Conservation (phyloP, 1,140 invertebrate genomes). For the Drosophila eugracilis region DNA sequence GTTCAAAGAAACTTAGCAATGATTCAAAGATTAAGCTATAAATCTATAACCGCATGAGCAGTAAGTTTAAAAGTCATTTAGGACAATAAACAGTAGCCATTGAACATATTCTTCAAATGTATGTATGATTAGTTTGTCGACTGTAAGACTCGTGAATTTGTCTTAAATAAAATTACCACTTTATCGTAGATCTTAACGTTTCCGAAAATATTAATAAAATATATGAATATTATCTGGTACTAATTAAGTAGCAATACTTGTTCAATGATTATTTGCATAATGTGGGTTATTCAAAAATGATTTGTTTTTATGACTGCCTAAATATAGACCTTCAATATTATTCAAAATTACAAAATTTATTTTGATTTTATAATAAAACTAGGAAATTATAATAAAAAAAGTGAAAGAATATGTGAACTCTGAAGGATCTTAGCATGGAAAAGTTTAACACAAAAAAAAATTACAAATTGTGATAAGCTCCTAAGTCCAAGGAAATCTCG, state of each 20-base stretch:
- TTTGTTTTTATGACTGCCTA: background rate
- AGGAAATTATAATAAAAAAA: too few species aligned
- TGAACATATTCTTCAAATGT: too few species aligned
- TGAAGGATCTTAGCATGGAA: background rate
- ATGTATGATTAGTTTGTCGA: too few species aligned
- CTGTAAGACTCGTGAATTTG: background rate
- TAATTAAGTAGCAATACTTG: constrained; percentile 28
- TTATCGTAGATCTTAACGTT: background rate
- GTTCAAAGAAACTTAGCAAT: constrained; percentile 10
- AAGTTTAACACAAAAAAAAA: background rate
- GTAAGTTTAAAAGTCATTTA: too few species aligned
- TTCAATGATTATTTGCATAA: constrained; percentile 11
- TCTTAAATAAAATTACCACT: background rate
- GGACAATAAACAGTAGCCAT: too few species aligned
- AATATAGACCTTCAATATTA: too few species aligned
- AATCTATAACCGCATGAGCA: background rate
- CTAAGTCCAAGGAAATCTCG: background rate
- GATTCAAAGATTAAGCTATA: constrained; percentile 2
- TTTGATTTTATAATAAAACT: too few species aligned
- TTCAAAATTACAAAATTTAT: too few species aligned
- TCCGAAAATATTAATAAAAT: background rate
- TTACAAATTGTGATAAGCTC: background rate
- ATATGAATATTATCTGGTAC: constrained; percentile 5
- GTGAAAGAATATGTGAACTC: too few species aligned
- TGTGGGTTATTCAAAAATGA: constrained; percentile 15